Evolutionary conservation across 2,113 vertebrate species (phyloP), one percentile per base, ranked within the genome.

Genomic region (Anolis carolinensis): DNA sequence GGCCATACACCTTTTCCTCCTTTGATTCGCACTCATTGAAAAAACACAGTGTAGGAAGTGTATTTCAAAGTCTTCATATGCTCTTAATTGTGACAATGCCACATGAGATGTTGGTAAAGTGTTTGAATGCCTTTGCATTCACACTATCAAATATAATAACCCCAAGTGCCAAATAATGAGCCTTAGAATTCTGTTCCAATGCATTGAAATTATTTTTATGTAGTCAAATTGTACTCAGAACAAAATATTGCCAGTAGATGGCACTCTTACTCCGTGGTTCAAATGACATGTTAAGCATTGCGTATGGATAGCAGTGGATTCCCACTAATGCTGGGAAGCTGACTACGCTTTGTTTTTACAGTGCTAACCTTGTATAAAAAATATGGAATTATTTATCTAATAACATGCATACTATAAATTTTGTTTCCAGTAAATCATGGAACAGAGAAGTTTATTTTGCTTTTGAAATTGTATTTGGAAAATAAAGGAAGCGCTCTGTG

Each of bases 201-300:
- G 18, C 16, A 52, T 76, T 32, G 11, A 55, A 25, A 72, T 50
- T 36, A 27, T 63, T 30, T 80, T 11, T 2, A 44, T 20, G 0
- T 44, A 34, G 34, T 16, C 25, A 23, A 32, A 68, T 4, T 44
- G 25, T 20, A 83, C 14, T 52, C 34, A 59, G 55, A 59, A 72
- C 39, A 73, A 83, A 27, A 48, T 62, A 65, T 39, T 83, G 75
- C 36, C 87, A 84, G 55, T 74, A 88, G 87, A 32, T 84, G 87
- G 77, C 25, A 23, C 44, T 88, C n/a, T 84, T 88, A 77, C 63
- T 68, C 67, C 62, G 32, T 32, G 0, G 25, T 83, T 76, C 48
- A 27, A 10, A 10, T 23, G 55, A 1, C 8, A 23, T 0, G 0
- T 44, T 27, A 27, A 67, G 16, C 9, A 10, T 9, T 36, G 14